A percentile compares a stretch with the other conserved stretches of the same genome.
These are phyloP conservation scores for Caenorhabditis sp. DNA, from an alignment of 2,888 invertebrate genomes.

Conservation along the genomic window DNA sequence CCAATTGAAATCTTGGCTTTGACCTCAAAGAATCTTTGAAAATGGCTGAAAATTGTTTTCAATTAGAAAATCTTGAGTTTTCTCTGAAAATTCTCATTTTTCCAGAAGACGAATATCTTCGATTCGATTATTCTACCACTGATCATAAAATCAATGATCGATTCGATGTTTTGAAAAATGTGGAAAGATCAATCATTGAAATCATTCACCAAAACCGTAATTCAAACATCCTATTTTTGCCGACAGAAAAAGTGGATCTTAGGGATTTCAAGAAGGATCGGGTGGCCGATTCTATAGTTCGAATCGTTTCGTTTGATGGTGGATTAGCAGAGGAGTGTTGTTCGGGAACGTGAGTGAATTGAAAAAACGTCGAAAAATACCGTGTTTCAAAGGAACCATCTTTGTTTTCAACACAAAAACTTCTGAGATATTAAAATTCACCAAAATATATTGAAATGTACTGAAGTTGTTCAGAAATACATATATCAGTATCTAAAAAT, in stretches of 20 bases:
- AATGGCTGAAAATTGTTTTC: too few relatives aligned
- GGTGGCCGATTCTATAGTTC: conserved; percentile 10
- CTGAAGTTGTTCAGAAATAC: too few relatives aligned
- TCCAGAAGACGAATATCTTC: conserved; percentile 25
- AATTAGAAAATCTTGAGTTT: too few relatives aligned
- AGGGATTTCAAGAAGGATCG: conserved; percentile 11
- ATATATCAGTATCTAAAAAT: too few relatives aligned
- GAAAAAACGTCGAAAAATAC: too few relatives aligned
- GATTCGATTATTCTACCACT: conserved; percentile 30
- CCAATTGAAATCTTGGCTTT: too few relatives aligned
- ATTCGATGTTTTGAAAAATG: conserved; percentile 8
- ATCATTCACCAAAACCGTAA: conserved; percentile 17
- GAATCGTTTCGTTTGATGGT: conserved; percentile 15
- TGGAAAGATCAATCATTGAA: conserved; percentile 10
- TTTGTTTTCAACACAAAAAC: too few relatives aligned
- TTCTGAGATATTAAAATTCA: too few relatives aligned
- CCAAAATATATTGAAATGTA: too few relatives aligned
- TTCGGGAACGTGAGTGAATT: conserved; percentile 37
- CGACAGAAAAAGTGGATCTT: background rate
- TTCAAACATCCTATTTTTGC: conserved; percentile 16
- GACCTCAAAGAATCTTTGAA: too few relatives aligned
- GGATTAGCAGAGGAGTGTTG: conserved; percentile 22
- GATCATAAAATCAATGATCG: conserved; percentile 1
- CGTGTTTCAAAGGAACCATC: too few relatives aligned
- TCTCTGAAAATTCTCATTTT: too few relatives aligned